Evolutionary conservation across 2,888 invertebrate genomes (phyloP).

Genomic region (Patella ulyssiponensis): DNA sequence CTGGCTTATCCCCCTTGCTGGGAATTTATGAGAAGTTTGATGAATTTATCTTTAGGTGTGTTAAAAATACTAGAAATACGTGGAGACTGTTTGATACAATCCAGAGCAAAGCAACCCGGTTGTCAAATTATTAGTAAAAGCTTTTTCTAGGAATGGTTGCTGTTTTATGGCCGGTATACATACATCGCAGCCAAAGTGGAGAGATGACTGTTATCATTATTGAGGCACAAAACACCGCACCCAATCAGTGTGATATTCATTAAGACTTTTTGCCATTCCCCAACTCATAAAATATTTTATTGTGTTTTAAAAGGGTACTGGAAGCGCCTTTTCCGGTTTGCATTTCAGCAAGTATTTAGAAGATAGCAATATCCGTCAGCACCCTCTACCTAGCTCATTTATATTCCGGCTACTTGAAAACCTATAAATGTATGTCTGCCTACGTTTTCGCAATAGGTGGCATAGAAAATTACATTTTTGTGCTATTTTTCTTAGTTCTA

Average conservation of each 20-base stretch:
- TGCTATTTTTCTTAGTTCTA: background rate
- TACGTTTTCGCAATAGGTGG: background rate
- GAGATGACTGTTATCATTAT: background rate
- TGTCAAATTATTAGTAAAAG: constrained; percentile 7
- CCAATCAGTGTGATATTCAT: constrained; percentile 12
- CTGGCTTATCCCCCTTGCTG: too few relatives aligned
- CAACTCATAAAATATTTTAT: constrained; percentile 11
- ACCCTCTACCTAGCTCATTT: background rate
- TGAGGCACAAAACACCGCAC: background rate
- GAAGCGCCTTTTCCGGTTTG: constrained; percentile 5
- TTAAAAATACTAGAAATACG: background rate
- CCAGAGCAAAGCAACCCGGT: background rate
- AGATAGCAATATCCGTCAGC: background rate
- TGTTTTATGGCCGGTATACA: background rate
- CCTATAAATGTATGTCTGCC: background rate
- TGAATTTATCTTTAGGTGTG: background rate
- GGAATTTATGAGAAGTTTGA: too few relatives aligned
- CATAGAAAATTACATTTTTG: background rate
- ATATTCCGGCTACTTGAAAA: constrained; percentile 9
- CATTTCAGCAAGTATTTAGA: background rate
- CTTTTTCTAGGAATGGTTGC: constrained; percentile 6
- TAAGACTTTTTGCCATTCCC: constrained; percentile 1
- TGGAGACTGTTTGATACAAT: background rate
- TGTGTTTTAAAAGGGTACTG: constrained; percentile 7
- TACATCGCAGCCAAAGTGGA: background rate